Base-by-base conservation (phyloP, 2,797 vertebrate genomes). In the Enteromius radiatus region DNA sequence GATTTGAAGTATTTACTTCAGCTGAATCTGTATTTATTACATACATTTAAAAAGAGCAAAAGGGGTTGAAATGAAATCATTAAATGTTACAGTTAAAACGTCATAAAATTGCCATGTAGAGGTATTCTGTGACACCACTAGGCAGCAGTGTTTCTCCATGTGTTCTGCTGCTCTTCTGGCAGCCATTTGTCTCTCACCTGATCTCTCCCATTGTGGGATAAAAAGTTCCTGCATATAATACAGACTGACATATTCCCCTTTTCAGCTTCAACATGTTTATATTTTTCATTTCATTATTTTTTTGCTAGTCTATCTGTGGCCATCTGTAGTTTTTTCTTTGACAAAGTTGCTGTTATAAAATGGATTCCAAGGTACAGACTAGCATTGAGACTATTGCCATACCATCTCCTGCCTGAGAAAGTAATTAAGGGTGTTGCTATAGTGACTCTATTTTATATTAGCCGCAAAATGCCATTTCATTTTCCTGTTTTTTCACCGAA, bases 101-200 rank as follows among this genome's bases (percentile, higher is more conserved):
- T 9, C 33, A 74, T 19, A 85, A 43, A 26, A 85, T 89, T 67
- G 84, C 70, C 14, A 28, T 9, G 10, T 9, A 73, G 64, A 69
- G 4, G 14, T 43, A 56, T 41, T 56, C 10, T 56, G 8, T 49
- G 43, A 56, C 63, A 85, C 93, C 93, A 92, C 91, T 89, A 93
- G 94, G 90, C 69, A 87, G 93, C 92, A 94, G 92, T 89, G 89
- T 92, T 92, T 89, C 86, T 86, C 84, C 75, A 69, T 19, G 23
- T n/a, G 74, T 6, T 1, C n/a, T 70, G 79, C n/a, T 56, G 26
- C 1, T 0, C 4, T 7, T 77, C 83, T 68, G 14, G 88, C 89
- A 90, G 88, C 91, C 92, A 94, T 94, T 93, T 94, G 89, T 81
- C 38, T 78, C 61, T 45, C 33, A 78, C 28, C 9, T 63, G 26